phyloP scores from a whole-genome alignment of 2,113 vertebrate genomes.

The Sprattus sprattus region DNA sequence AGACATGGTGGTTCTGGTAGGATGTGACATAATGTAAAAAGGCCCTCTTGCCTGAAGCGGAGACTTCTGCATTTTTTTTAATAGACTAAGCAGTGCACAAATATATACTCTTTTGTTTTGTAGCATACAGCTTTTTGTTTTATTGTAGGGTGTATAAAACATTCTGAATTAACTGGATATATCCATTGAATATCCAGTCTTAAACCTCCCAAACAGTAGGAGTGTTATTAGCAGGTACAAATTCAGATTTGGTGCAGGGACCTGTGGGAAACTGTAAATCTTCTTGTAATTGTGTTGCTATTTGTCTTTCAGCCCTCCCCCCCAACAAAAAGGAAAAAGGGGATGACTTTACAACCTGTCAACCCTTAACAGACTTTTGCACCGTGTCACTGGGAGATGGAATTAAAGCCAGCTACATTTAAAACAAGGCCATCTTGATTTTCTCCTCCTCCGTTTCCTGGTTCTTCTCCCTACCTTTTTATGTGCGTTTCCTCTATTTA shows the following conservation, averaged over 20 bases:
- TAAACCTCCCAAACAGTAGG: not conserved
- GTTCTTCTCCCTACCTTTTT: not conserved
- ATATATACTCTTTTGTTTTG: too few species aligned
- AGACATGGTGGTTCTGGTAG: too few species aligned
- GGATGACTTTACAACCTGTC: not conserved
- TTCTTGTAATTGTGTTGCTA: not conserved
- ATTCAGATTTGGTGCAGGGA: not conserved
- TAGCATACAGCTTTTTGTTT: too few species aligned
- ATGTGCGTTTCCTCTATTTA: slow-evolving; percentile 44
- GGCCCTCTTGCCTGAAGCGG: too few species aligned
- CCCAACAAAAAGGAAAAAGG: not conserved
- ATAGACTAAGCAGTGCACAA: not conserved
- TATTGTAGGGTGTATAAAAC: too few species aligned
- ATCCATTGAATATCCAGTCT: too few species aligned
- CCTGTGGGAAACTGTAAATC: not conserved
- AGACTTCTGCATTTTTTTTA: too few species aligned
- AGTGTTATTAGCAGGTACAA: not conserved
- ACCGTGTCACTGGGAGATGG: slow-evolving; percentile 26
- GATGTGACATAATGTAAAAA: too few species aligned
- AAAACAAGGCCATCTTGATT: slow-evolving; percentile 28
- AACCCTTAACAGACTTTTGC: slow-evolving; percentile 19
- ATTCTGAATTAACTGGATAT: too few species aligned
- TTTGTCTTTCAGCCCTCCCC: slow-evolving; percentile 15
- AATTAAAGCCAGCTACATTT: slow-evolving; percentile 30
- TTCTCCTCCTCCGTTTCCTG: slow-evolving; percentile 35